These are phyloP conservation scores for Oligia strigilis DNA, from an alignment of 2,888 invertebrate species.

Conservation along the genomic window DNA sequence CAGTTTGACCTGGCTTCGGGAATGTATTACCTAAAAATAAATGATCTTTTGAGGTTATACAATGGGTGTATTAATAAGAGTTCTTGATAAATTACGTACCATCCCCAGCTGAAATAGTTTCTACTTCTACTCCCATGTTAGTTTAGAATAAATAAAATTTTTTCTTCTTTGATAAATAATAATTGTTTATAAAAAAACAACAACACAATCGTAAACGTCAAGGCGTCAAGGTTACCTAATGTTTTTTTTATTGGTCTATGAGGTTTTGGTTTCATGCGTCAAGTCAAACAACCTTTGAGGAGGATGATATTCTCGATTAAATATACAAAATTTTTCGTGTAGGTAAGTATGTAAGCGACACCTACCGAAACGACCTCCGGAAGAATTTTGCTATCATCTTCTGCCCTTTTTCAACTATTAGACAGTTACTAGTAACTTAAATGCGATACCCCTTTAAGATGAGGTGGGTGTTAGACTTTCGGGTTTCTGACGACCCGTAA, in stretches of 20 bases:
- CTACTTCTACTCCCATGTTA: conserved; percentile 86
- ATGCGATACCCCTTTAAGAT: no score
- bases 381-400: neutral
- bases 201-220: conserved; percentile 37
- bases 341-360: no score
- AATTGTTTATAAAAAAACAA: conserved; percentile 43
- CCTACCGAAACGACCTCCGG: neutral
- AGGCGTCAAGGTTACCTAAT: neutral
- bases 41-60: conserved; percentile 65
- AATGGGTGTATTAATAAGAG: conserved; percentile 5
- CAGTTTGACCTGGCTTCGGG: conserved; percentile 98
- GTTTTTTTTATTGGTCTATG: neutral
- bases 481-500: neutral
- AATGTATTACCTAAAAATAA: conserved; percentile 94
- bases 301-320: neutral
- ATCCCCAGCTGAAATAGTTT: conserved; percentile 85
- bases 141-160: conserved; percentile 5
- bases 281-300: neutral
- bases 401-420: neutral
- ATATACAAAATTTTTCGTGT: neutral
- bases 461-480: neutral
- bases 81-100: conserved; percentile 70
- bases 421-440: neutral
- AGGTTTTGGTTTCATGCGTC: neutral
- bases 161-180: neutral